Evolutionary conservation across 2,113 vertebrate species (phyloP).

Genomic region (Orthonyx spaldingii): DNA sequence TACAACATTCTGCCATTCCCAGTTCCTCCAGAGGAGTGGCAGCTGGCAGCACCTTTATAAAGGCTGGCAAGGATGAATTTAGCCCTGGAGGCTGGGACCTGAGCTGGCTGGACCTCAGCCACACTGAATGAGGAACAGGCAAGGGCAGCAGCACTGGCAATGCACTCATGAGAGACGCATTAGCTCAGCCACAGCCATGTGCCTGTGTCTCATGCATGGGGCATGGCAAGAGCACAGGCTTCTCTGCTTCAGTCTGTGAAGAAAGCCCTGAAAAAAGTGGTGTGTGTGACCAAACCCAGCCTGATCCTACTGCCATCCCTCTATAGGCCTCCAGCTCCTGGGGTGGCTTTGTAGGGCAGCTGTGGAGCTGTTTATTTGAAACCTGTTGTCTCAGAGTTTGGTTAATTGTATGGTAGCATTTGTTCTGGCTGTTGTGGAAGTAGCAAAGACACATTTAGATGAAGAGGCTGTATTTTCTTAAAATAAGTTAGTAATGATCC

Average conservation of each 20-base stretch:
- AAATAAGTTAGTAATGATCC: slow-evolving; percentile 22
- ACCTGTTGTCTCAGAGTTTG: not conserved
- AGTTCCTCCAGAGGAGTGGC: not conserved
- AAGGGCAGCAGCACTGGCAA: accelerated
- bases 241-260: not conserved
- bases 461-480: slow-evolving; percentile 10
- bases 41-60: not conserved
- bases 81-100: accelerated
- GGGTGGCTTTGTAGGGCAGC: not conserved
- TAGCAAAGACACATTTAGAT: not conserved
- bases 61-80: not conserved
- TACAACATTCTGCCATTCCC: not conserved
- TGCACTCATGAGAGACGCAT: accelerated
- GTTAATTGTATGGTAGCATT: not conserved
- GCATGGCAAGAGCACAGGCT: not conserved
- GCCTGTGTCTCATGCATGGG: accelerated
- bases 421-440: not conserved
- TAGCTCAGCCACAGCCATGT: not conserved
- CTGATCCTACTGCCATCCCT: not conserved
- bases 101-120: not conserved
- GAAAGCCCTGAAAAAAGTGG: not conserved
- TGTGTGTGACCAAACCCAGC: not conserved
- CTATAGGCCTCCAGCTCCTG: not conserved
- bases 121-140: not conserved
- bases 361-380: not conserved